phyloP scores from a whole-genome alignment of 2,888 invertebrate species.

The Orthosia gracilis region DNA sequence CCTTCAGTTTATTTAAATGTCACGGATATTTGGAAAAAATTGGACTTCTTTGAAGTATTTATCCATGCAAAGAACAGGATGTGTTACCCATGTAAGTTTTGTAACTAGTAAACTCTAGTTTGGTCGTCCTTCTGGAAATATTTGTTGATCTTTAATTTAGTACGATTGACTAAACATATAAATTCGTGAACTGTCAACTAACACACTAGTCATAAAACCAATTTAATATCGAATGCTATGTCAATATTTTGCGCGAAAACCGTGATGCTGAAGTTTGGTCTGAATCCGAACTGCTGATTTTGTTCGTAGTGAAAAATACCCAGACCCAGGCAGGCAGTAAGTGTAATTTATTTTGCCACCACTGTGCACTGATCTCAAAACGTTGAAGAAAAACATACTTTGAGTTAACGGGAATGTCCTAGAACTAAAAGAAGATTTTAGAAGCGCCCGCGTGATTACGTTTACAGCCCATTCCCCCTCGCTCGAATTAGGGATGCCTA shows the following conservation, averaged over 20 bases:
- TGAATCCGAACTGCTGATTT: slow-evolving; percentile 22
- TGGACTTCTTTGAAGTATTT: background rate
- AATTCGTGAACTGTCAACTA: slow-evolving; percentile 46
- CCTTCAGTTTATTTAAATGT: slow-evolving; percentile 20
- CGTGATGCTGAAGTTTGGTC: background rate
- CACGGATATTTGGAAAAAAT: slow-evolving; percentile 23
- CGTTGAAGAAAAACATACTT: background rate
- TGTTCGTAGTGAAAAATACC: slow-evolving; percentile 2
- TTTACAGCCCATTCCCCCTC: too few species aligned
- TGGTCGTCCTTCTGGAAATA: slow-evolving; percentile 1
- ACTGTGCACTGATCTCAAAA: background rate
- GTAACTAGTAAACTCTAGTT: background rate
- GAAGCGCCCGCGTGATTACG: background rate
- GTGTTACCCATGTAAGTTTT: background rate
- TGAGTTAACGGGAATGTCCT: too few species aligned
- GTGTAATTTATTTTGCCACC: background rate
- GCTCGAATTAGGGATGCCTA: too few species aligned
- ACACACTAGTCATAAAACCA: slow-evolving; percentile 38
- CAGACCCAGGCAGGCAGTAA: background rate
- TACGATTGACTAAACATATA: slow-evolving; percentile 26
- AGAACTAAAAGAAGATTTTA: too few species aligned
- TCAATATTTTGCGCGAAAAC: slow-evolving; percentile 46
- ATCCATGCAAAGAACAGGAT: background rate
- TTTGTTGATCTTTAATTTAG: slow-evolving; percentile 41
- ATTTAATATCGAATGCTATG: slow-evolving; percentile 37